A percentile compares a stretch with the other conserved stretches of the same genome.
phyloP scores from a whole-genome alignment of 2,888 invertebrate species.

The Drosophila emarginata region DNA sequence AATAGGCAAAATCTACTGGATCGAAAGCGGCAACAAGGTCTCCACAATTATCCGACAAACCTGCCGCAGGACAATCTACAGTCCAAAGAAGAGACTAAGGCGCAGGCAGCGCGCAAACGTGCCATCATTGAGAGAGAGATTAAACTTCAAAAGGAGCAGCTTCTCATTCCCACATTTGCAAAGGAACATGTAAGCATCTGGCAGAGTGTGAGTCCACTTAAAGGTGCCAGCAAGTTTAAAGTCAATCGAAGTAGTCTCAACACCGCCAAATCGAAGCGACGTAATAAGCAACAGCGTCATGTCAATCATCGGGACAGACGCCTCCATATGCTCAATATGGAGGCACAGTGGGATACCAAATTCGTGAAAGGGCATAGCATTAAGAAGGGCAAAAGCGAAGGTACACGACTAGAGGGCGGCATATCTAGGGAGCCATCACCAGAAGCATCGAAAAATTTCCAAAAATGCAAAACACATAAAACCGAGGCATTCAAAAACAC shows the following conservation, averaged over 20 bases:
- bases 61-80: not conserved
- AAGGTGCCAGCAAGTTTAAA: not conserved
- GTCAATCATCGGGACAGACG: constrained; percentile 18
- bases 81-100: constrained; percentile 15
- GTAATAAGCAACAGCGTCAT: constrained; percentile 19
- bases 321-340: constrained; percentile 42
- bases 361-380: constrained; percentile 42
- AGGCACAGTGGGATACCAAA: constrained; percentile 50
- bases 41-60: not conserved
- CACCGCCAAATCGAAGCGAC: constrained; percentile 20
- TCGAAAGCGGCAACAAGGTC: not conserved
- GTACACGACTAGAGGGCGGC: constrained; percentile 14
- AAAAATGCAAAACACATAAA: not conserved
- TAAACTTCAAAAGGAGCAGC: constrained; percentile 28
- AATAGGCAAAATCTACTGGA: not conserved
- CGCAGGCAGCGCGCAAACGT: constrained; percentile 15
- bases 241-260: not conserved
- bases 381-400: not conserved
- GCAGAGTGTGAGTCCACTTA: constrained; percentile 20
- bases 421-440: not conserved
- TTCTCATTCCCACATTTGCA: not conserved
- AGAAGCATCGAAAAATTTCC: not conserved
- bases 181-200: constrained; percentile 24
- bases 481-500: not conserved
- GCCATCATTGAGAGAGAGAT: constrained; percentile 31